Evolutionary conservation across 2,888 invertebrate genomes (phyloP), one percentile per base, ranked within the genome.

Genomic region (Ormyrus rosae): DNA sequence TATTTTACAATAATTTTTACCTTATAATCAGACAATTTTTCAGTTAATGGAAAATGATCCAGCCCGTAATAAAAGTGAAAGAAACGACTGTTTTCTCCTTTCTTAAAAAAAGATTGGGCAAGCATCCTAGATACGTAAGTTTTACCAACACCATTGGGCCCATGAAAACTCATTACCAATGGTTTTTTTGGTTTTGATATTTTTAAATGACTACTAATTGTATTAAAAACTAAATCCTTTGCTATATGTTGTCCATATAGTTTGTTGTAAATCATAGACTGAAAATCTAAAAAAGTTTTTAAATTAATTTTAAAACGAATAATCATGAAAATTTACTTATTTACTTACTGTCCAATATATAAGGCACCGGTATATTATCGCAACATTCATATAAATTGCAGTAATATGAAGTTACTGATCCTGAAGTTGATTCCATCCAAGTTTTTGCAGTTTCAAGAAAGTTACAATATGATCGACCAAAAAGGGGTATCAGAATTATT

Each of bases 81-180:
- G 13, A 45, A 71, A 1, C 51, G 9, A 50, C 80, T 80, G 6
- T 60, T 63, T 58, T 80, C 80, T 75, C 75, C 71, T 9, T 71
- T 75, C 34, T 80, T 13, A 48, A 67, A 80, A 19, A 80, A 67
- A n/a, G 70, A 58, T 61, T 67, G 6, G n/a, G 75, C 75, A 67
- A 80, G 75, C 65, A 80, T 69, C 60, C 60, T 65, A 13, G 80
- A 71, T 50, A 80, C 70, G 55, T 75, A 80, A 34, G 65, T 70
- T 64, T 80, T 80, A 10, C 80, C 80, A 51, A 65, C 75, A 53
- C 80, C 80, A 80, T 80, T 80, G 19, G 75, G 7, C 5, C 80
- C 80, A 75, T 80, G 80, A 67, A 80, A 80, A 60, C 75, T 75
- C 75, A 80, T 71, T 60, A 80, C 71, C 55, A 80, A 67, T 4